Base-by-base conservation (phyloP, 2,888 invertebrate genomes). In the Petrolisthes cinctipes region DNA sequence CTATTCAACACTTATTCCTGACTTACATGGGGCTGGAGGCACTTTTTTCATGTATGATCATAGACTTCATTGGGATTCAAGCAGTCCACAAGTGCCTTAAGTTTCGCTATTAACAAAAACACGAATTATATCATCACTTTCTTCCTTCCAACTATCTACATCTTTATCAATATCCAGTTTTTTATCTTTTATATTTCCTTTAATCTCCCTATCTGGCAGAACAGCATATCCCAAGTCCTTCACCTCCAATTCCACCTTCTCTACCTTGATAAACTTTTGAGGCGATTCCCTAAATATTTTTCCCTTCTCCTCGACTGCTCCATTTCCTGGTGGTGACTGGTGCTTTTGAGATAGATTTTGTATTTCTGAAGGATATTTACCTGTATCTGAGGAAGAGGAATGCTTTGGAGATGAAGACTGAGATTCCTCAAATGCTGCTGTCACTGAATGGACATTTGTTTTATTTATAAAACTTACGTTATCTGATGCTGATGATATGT, bases 111-210 rank as follows among this genome's bases (percentile, higher is more conserved):
- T 23, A 11, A 88, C 84, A 56, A 84, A 81, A 23, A 54, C 66
- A 51, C 80, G n/a, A 56, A 87, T 83, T 20, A 88, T 54, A 51
- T 83, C 83, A 9, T 66, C 86, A n/a, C 78, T 20, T n/a, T 53
- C 61, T 7, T 54, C 84, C 75, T 88, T 84, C 75, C 51, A 84
- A 23, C 87, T 88, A 54, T 88, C 87, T 37, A 20, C 71, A 66
- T 88, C 87, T 80, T 84, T 88, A 7, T 88, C 87, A 73, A 80
- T 75, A 66, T 88, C 84, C 68, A 54, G 20, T 9, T 66, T 81
- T 76, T 56, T 53, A 20, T 54, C 56, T 6, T 76, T 9, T 66
- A 54, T 51, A 17, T 83, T 78, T 66, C 81, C 83, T 17, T 87
- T 87, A 4, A 23, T 11, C 61, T 7, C 53, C n/a, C 54, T 78